Base-by-base conservation (phyloP, 2,888 invertebrate species). In the Tyria jacobaeae region DNA sequence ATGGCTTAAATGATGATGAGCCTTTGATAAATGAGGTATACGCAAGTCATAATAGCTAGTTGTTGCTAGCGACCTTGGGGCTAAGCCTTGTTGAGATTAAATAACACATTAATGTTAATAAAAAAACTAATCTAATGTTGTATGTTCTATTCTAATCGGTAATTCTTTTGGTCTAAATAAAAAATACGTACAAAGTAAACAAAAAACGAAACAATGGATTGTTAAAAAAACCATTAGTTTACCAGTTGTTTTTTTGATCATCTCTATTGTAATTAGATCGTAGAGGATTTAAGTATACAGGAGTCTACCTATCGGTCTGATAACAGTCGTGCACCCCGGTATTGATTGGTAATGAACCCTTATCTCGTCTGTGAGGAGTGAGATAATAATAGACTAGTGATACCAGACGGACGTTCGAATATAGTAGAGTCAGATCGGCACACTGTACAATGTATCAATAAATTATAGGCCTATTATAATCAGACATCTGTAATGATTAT, bases 311-410 rank as follows among this genome's bases (percentile, higher is more conserved):
- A 52, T 52, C 31, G 37, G 35, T 37, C 17, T 31, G 4, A 51
- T 17, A 17, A 44, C 17, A 44, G 31, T 21, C 54, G 37, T n/a
- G 17, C 12, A 31, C 34, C 15, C 15, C n/a, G n/a, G 21, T 21
- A 44, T 55, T 55, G 44, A 55, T 55, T 55, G 55, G 31, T 55
- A 55, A 31, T 55, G 44, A 34, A 41, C 55, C 34, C 31, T 55
- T 55, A 55, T 55, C 41, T 55, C 24, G 25, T 9, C 37, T 39
- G 10, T 68, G 14, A 49, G n/a, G 53, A 53, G 53, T 34, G 34
- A 0, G 55, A 55, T 55, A 55, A 44, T 55, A 55, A 55, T 55
- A 53, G 53, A 53, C 53, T 12, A 39, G n/a, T 25, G 37, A 53
- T 39, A 35, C 25, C 4, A 39, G 35, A n/a, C 25, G 39, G 39